Evolutionary conservation across 2,113 vertebrate genomes (phyloP), one percentile per base, ranked within the genome.

Genomic region (Dicentrarchus labrax): DNA sequence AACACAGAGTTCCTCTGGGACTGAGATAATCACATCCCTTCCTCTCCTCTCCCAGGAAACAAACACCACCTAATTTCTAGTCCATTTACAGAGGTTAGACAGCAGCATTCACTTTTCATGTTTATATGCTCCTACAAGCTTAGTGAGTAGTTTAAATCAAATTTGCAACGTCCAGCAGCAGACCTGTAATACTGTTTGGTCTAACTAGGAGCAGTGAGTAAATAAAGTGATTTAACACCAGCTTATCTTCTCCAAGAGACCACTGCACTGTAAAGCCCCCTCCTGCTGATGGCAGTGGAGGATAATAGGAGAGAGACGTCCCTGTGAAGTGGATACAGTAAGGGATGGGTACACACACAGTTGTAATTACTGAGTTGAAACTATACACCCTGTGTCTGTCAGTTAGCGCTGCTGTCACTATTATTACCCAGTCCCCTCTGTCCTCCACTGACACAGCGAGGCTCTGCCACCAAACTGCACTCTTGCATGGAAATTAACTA

Each of bases 281-380:
- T 68, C 50, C 72, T 53, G 73, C 86, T 80, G 86, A 86, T 80
- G 57, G 39, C 68, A 84, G 78, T 8, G 53, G 60, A 67, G 75
- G 78, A 89, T 87, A 81, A 83, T 75, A 53, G 57, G 67, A 79
- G 66, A 66, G 71, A 83, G 66, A 66, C 19, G 2, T 77, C 57
- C 82, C 75, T 82, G 67, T 70, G 53, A 69, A 85, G 81, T 86
- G 69, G 64, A 66, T 84, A 77, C 77, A 67, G 78, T 43, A 69
- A 71, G 41, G 73, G 60, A 80, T 64, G 48, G 56, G 19, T 67
- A 53, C 83, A 78, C 68, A 83, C 82, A 82, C 76, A 68, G 70
- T 71, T 80, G 83, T 89, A 89, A 90, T 88, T 87, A 86, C 80
- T 88, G 71, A 51, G 77, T 67, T 72, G 75, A 86, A 89, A 82